Base-by-base conservation (phyloP, 2,113 vertebrate genomes). In the Hippocampus barbouri region DNA sequence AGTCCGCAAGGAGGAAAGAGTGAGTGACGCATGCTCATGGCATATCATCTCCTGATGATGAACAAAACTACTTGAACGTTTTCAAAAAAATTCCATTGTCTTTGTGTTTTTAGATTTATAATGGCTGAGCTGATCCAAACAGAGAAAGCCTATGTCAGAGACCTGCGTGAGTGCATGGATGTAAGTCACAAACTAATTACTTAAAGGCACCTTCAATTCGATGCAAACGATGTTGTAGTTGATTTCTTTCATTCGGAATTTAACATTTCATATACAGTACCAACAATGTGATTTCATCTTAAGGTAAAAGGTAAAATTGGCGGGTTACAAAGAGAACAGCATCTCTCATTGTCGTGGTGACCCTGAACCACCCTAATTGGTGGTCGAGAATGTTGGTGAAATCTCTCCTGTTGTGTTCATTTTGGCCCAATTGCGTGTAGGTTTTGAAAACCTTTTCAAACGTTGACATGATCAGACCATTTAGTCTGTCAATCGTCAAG, bases 41-140 rank as follows among this genome's bases (percentile, higher is more conserved):
- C 38, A 10, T 27, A 2, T 16, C 61, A 54, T 56, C n/a, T 18
- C 21, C 45, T 18, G 14, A 4, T 45, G 20, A 20, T 15, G 23
- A 27, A 51, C 25, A 40, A 38, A 41, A 21, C 20, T 38, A 61
- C 20, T 20, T 57, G 9, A 2, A 15, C 16, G 1, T 23, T 12
- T 23, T 56, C 10, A 11, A 23, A 23, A 9, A 54, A 11, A 54
- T 54, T 54, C 6, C 15, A 49, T 49, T 15, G 59, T 30, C n/a
- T 68, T 15, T 63, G 5, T 65, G 5, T 0, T 79, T 86, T 83
- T 79, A 99, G 97, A 91, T 98, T 98, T 87, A 99, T 99, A 80
- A 99, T 99, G 97, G 97, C 97, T 54, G 97, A 99, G 84, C 93
- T 99, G 71, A 98, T 99, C 90, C 97, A 99, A 77, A 99, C 97